Evolutionary conservation across 2,888 invertebrate species (phyloP).

Genomic region (Pilophorus perplexus): DNA sequence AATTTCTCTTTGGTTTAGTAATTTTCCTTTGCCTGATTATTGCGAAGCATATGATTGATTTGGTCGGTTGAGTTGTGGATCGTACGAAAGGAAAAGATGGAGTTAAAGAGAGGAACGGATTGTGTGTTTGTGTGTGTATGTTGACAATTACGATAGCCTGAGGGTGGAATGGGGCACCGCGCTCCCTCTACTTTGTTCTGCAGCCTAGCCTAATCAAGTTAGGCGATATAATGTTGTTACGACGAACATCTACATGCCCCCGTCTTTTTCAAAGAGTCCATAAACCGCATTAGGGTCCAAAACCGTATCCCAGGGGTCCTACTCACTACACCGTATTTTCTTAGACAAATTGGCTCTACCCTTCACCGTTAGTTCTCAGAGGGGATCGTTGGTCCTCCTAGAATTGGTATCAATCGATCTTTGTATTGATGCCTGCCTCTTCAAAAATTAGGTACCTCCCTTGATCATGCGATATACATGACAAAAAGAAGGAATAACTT

Average conservation of each 20-base stretch:
- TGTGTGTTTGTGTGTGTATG: constrained; percentile 7
- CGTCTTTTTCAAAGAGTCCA: constrained; percentile 40
- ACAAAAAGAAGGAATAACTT: no score
- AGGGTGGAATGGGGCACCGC: constrained; percentile 1
- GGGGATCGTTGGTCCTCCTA: no score
- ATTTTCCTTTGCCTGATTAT: no score
- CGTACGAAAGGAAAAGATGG: not conserved
- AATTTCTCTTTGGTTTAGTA: no score
- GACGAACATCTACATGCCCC: constrained; percentile 37
- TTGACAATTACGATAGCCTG: constrained; percentile 28
- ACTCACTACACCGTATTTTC: constrained; percentile 34
- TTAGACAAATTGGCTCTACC: constrained; percentile 39
- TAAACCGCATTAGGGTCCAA: constrained; percentile 37
- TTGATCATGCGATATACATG: no score
- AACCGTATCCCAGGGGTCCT: constrained; percentile 24
- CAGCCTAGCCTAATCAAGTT: constrained; percentile 37
- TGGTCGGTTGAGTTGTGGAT: constrained; percentile 2
- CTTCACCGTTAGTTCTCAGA: no score
- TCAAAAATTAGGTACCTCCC: no score
- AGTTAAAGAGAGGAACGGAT: constrained; percentile 9
- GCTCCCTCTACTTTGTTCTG: constrained; percentile 31
- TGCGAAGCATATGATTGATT: no score
- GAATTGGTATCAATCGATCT: no score
- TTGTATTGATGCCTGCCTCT: no score
- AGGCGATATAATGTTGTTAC: constrained; percentile 39